Percentiles rank a stretch among this genome's conserved stretches.
phyloP scores from a whole-genome alignment of 2,888 invertebrate genomes.

The Machimus rusticus region DNA sequence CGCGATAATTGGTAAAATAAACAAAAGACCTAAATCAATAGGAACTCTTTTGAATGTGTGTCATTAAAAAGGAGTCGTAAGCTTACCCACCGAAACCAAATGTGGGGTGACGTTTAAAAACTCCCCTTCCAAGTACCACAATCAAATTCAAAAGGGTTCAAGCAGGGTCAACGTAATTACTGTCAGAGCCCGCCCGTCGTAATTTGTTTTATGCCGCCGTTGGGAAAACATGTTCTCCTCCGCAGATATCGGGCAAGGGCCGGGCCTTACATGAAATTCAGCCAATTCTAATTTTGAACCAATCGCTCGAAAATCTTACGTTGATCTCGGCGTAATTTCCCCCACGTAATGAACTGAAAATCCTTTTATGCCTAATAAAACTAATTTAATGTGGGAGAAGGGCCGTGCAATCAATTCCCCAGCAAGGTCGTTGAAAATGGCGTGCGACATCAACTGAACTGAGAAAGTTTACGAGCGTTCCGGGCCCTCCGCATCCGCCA shows the following conservation, averaged over 20 bases:
- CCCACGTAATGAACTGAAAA: slow-evolving; percentile 17
- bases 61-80: neutral
- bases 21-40: neutral
- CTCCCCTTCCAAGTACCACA: neutral
- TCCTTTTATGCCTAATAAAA: slow-evolving; percentile 37
- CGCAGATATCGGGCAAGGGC: neutral
- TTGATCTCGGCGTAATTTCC: neutral
- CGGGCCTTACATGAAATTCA: neutral
- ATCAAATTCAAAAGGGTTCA: neutral
- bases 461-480: neutral
- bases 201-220: neutral
- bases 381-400: slow-evolving; percentile 21
- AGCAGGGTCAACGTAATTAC: neutral
- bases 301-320: slow-evolving; percentile 22
- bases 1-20: neutral
- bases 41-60: neutral
- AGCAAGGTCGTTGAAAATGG: neutral
- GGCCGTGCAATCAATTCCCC: neutral
- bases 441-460: neutral
- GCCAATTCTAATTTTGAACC: neutral
- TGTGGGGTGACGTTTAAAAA: neutral
- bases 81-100: neutral
- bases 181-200: neutral
- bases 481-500: neutral
- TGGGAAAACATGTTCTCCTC: neutral